These are phyloP conservation scores for Halictus ligatus DNA, from an alignment of 2,888 invertebrate genomes.

Conservation along the genomic window DNA sequence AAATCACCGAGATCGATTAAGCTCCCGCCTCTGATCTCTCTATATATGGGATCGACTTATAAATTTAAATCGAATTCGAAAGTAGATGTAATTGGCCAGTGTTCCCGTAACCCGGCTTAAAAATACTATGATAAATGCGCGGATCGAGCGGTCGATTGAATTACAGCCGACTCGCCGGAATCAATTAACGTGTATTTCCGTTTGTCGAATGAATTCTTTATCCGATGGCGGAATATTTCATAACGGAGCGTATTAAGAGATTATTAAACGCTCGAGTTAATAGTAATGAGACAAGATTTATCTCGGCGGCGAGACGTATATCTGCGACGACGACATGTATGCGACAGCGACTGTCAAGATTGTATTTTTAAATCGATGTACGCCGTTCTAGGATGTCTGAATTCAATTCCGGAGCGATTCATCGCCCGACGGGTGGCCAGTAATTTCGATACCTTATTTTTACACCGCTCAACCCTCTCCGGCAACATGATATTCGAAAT, in stretches of 20 bases:
- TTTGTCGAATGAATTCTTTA: constrained; percentile 6
- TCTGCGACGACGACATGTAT: background rate
- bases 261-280: constrained; percentile 28
- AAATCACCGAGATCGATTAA: constrained; percentile 65
- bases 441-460: constrained; percentile 43
- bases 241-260: constrained; percentile 31
- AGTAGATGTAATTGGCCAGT: constrained; percentile 52
- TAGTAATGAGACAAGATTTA: constrained; percentile 19
- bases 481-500: constrained; percentile 71
- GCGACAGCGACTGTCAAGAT: background rate
- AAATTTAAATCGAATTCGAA: constrained; percentile 60
- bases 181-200: constrained; percentile 35
- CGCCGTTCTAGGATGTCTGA: background rate
- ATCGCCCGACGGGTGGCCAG: constrained; percentile 22
- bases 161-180: constrained; percentile 4
- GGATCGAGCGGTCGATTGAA: constrained; percentile 22
- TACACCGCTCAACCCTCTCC: constrained; percentile 53
- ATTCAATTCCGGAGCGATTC: background rate
- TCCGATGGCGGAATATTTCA: constrained; percentile 1
- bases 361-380: background rate
- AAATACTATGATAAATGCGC: constrained; percentile 49
- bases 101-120: constrained; percentile 7
- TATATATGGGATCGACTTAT: constrained; percentile 52
- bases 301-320: background rate
- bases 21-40: constrained; percentile 47